Conservation (phyloP, 2,888 invertebrate genomes). For the Drosophila tripunctata region DNA sequence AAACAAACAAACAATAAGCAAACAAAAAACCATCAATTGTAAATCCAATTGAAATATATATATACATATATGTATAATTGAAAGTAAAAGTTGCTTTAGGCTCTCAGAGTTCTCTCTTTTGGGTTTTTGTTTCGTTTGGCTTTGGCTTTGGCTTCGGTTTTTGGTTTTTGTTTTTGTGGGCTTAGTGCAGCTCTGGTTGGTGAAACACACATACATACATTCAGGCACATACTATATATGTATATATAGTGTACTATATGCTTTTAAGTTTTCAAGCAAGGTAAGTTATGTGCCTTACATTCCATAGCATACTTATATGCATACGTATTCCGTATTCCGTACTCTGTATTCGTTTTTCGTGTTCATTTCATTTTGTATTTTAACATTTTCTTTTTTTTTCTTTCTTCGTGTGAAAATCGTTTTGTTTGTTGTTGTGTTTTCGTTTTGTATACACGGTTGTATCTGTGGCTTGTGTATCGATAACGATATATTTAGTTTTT, state of each 20-base stretch:
- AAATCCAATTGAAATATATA: slow-evolving; percentile 42
- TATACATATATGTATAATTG: slow-evolving; percentile 24
- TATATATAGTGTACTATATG: slow-evolving; percentile 49
- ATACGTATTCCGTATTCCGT: too few species aligned
- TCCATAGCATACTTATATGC: slow-evolving; percentile 43
- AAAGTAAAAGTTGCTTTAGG: slow-evolving; percentile 34
- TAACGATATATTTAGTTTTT: not conserved
- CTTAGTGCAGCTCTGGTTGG: slow-evolving; percentile 39
- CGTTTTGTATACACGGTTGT: slow-evolving; percentile 1
- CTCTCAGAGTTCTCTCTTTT: slow-evolving; percentile 15
- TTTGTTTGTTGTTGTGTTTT: slow-evolving; percentile 2
- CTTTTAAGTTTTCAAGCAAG: slow-evolving; percentile 58
- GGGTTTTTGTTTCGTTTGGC: slow-evolving; percentile 1
- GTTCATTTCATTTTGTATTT: slow-evolving; percentile 8
- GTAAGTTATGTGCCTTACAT: slow-evolving; percentile 56
- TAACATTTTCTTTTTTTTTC: slow-evolving; percentile 10
- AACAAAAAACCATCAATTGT: slow-evolving; percentile 43
- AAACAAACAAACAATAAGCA: slow-evolving; percentile 3
- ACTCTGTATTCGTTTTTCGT: too few species aligned
- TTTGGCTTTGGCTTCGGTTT: too few species aligned
- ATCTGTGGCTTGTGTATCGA: slow-evolving; percentile 5
- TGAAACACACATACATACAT: slow-evolving; percentile 20
- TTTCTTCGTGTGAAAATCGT: slow-evolving; percentile 9
- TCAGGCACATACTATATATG: slow-evolving; percentile 12
- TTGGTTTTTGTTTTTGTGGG: slow-evolving; percentile 3